Evolutionary conservation across 2,888 invertebrate genomes (phyloP).

Genomic region (Phengaris arion): DNA sequence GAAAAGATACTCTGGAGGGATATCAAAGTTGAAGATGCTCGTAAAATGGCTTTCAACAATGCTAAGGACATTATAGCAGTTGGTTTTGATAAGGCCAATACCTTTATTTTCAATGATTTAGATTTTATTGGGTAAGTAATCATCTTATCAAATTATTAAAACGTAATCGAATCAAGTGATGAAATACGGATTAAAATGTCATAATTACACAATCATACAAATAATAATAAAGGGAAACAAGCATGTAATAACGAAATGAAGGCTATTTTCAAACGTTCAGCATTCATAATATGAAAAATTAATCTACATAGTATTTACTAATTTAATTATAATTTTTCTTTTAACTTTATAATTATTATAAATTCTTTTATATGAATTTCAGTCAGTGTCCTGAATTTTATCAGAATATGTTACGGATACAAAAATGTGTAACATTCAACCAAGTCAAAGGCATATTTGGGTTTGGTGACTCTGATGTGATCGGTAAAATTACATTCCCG

Average conservation of each 20-base stretch:
- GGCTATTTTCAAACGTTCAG: too few relatives aligned
- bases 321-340: not conserved
- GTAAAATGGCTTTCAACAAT: conserved; percentile 92
- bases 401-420: conserved; percentile 93
- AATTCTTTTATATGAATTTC: conserved; percentile 34
- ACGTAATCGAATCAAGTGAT: not conserved
- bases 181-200: not conserved
- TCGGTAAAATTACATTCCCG: conserved; percentile 98
- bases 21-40: conserved; percentile 91
- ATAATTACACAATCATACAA: not conserved
- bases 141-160: not conserved
- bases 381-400: conserved; percentile 95
- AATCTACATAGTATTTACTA: not conserved
- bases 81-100: conserved; percentile 95
- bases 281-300: not conserved
- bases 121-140: conserved; percentile 92
- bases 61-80: conserved; percentile 98
- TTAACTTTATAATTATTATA: too few relatives aligned
- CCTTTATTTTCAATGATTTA: conserved; percentile 97
- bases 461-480: conserved; percentile 96
- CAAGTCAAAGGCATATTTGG: conserved; percentile 99
- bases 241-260: not conserved
- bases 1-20: conserved; percentile 99
- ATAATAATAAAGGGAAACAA: not conserved
- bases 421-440: conserved; percentile 97